These are phyloP conservation scores for Rhynchotus rufescens DNA, from an alignment of 2,797 vertebrate species.

Conservation along the genomic window DNA sequence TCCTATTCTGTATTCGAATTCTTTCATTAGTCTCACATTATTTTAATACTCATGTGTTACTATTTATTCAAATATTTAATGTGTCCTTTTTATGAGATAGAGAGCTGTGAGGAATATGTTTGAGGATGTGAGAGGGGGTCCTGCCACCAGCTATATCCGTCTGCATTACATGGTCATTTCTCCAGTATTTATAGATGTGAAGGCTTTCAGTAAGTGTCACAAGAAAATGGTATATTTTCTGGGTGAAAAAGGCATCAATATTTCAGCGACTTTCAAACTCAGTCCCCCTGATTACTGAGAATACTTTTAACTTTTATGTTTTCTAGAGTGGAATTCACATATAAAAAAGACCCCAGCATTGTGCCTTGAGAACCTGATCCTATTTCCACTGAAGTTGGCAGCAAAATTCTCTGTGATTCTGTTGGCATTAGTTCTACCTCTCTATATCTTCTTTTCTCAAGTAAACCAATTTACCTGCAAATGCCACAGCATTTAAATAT, in stretches of 20 bases:
- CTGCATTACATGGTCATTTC: not conserved
- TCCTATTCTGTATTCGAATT: not conserved
- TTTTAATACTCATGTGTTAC: not conserved
- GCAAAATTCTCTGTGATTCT: not conserved
- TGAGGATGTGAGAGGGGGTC: not conserved
- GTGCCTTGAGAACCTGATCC: not conserved
- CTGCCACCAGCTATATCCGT: not conserved
- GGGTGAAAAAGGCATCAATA: not conserved
- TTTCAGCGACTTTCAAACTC: not conserved
- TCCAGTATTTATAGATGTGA: not conserved
- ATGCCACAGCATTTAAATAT: constrained; percentile 15
- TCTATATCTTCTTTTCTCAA: not conserved
- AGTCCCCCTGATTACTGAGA: too few relatives aligned
- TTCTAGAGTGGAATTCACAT: not conserved
- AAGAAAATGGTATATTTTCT: not conserved
- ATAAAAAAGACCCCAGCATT: not conserved
- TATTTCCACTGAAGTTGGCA: not conserved
- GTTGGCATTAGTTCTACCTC: not conserved
- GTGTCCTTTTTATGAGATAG: not conserved
- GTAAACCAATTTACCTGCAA: constrained; percentile 26
- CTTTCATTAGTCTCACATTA: not conserved
- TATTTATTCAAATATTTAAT: not conserved
- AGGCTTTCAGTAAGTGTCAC: not conserved
- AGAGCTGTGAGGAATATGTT: not conserved
- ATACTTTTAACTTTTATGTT: too few relatives aligned